Conservation (phyloP, 2,888 invertebrate genomes). For the Nysson spinosus region DNA sequence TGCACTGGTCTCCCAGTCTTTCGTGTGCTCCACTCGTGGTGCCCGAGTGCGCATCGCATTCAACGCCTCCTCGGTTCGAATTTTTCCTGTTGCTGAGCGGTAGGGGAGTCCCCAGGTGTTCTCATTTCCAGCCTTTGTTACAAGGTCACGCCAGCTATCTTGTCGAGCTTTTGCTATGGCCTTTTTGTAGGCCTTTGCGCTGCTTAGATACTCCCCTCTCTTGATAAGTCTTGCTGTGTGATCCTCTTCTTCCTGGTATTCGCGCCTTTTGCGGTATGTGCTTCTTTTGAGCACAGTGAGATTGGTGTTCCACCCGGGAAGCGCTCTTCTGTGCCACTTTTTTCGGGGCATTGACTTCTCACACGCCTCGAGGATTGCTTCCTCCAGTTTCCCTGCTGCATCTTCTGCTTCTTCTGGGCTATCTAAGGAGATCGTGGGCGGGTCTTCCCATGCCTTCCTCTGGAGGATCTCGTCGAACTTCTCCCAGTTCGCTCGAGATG, state of each 20-base stretch:
- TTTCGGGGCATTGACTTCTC: no score
- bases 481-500: no score
- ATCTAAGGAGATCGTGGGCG: no score
- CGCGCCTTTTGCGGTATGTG: not conserved
- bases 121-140: not conserved
- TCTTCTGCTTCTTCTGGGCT: no score
- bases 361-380: no score
- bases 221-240: no score
- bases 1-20: not conserved
- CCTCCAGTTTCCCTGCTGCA: no score
- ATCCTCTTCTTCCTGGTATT: not conserved
- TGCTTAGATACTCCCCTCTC: no score
- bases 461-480: no score
- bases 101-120: constrained; percentile 1
- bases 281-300: not conserved
- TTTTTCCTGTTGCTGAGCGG: not conserved
- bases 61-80: no score
- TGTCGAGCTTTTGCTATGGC: not conserved
- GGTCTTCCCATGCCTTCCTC: no score
- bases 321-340: no score
- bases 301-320: constrained; percentile 6
- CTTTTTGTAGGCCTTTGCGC: not conserved
- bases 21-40: not conserved
- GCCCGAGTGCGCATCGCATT: not conserved
- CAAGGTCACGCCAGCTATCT: not conserved